Conservation (phyloP, 2,113 vertebrate genomes). For the Leucopsar rothschildi region DNA sequence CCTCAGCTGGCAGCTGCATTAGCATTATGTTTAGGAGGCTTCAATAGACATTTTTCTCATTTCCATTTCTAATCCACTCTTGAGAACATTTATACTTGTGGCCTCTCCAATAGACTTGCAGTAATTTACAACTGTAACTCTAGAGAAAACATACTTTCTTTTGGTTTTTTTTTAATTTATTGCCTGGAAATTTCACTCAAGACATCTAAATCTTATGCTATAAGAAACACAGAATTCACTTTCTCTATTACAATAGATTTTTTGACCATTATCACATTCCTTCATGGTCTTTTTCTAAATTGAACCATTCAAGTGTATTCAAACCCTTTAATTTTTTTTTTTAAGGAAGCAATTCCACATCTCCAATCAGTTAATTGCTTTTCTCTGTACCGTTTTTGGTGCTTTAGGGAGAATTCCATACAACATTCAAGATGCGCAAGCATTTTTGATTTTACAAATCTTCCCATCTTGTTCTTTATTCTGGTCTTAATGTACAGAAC, state of each 20-base stretch:
- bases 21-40: neutral
- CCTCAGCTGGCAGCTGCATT: constrained; percentile 25
- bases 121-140: neutral
- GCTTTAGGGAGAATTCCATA: neutral
- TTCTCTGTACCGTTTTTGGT: neutral
- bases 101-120: neutral
- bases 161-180: neutral
- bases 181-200: neutral
- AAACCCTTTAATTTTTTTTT: neutral
- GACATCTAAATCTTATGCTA: neutral
- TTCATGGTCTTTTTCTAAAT: neutral
- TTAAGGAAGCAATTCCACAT: neutral
- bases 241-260: neutral
- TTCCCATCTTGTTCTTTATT: neutral
- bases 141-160: neutral
- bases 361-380: neutral
- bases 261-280: neutral
- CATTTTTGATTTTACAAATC: neutral
- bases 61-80: constrained; percentile 5
- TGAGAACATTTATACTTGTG: neutral
- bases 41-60: neutral
- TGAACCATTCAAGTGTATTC: neutral
- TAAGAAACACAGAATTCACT: neutral
- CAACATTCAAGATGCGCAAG: neutral
- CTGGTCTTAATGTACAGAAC: neutral